Evolutionary conservation across 2,888 invertebrate species (phyloP).

Genomic region (Dolichomitus sp.): DNA sequence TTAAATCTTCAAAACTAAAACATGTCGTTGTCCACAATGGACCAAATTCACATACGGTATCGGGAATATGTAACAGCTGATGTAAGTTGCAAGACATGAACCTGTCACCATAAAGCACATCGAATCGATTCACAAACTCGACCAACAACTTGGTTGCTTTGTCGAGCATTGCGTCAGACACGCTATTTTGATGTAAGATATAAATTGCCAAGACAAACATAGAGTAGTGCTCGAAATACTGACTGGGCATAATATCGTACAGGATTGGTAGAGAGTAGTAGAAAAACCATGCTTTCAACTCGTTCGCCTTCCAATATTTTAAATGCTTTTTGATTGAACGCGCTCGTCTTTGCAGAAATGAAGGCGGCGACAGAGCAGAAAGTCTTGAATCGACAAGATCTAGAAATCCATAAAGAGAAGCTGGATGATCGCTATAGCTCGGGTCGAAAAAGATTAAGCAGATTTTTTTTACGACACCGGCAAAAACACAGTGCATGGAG

Average conservation of each 20-base stretch:
- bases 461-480: conserved; percentile 56
- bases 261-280: too few relatives aligned
- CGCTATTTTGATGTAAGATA: conserved; percentile 56
- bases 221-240: conserved; percentile 66
- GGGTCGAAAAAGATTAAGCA: conserved; percentile 60
- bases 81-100: conserved; percentile 65
- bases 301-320: too few relatives aligned
- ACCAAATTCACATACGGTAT: conserved; percentile 53
- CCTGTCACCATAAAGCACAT: too few relatives aligned
- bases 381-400: conserved; percentile 59
- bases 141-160: too few relatives aligned
- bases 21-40: conserved; percentile 61
- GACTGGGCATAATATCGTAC: conserved; percentile 59
- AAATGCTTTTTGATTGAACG: too few relatives aligned
- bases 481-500: conserved; percentile 65
- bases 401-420: conserved; percentile 42
- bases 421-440: conserved; percentile 11
- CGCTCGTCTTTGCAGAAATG: conserved; percentile 59
- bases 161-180: too few relatives aligned
- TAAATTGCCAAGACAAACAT: conserved; percentile 65
- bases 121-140: too few relatives aligned
- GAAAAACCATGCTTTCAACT: too few relatives aligned
- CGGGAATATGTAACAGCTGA: conserved; percentile 50
- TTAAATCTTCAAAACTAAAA: conserved; percentile 64
- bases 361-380: conserved; percentile 57